Evolutionary conservation across 2,888 invertebrate genomes (phyloP), one percentile per base, ranked within the genome.

Genomic region (Iselma pallidipennis): DNA sequence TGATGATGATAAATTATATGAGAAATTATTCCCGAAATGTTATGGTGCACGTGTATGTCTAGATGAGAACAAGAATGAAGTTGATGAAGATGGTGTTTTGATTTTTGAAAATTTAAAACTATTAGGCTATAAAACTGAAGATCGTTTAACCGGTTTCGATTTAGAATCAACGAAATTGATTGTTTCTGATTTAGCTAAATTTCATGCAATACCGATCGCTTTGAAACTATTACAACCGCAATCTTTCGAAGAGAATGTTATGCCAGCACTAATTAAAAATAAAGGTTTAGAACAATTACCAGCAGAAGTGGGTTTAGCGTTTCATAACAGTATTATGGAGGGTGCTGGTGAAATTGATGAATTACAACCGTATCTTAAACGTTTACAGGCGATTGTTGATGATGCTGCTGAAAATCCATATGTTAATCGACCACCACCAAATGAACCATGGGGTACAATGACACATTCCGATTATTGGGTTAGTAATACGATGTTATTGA

Each of bases 381-480:
- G 70, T 37, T 50, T 77, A 1, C 71, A 74, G 54, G 65, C 68
- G 19, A 62, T 75, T 19, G 76, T 77, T 10, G 72, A 77, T 50
- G 66, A 74, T 61, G 68, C 74, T 9, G 66, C 72, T 0, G 67
- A 55, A 0, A 50, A 71, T 42, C 66, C 71, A 42, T 69, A 66
- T 33, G 68, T 66, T 10, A 53, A 70, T 48, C 49, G 65, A 65
- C 70, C 31, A 68, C 78, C 56, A 74, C 83, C 66, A 70, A 82
- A 56, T 4, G 82, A 84, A 25, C 81, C 82, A 0, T 88, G 84
- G 79, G 82, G 82, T 1, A 84, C 86, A 0, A 81, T 87, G 19
- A 80, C 83, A 1, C 88, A 88, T 66, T 79, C 82, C 0, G 88
- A 88, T 73, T 82, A 86, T 54, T 88, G 88, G 88, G 83, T 85